Base-by-base conservation (phyloP, 2,113 vertebrate species). In the Ondatra zibethicus region DNA sequence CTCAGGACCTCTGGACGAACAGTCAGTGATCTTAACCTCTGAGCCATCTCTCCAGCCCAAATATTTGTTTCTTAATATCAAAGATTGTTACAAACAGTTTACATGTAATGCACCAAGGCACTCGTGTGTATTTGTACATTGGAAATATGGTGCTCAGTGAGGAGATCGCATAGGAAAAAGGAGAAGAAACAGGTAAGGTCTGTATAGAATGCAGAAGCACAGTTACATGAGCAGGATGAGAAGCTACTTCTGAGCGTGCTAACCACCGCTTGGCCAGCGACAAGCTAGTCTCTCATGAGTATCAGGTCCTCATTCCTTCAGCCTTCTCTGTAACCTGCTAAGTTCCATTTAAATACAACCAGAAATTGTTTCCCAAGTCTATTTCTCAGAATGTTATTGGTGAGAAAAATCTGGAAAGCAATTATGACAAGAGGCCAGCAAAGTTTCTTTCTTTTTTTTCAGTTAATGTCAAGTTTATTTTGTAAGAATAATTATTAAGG, bases 401-500 rank as follows among this genome's bases (percentile, higher is more conserved):
- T 77, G 61, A 91, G n/a, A 66, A 94, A 42, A 86, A 25, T 10
- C 7, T 12, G 33, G 45, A 73, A 25, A 39, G 19, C 65, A 42
- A 65, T 36, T 25, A 8, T n/a, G n/a, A 36, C 45, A n/a, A 0
- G 3, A 80, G 39, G 10, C 7, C 21, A 76, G 23, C 5, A 47
- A 76, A 31, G 14, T 45, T 68, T 63, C 55, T 63, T 63, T 42
- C 58, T 84, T 63, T 13, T 63, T 31, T 84, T 63, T 10, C 81
- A 84, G 95, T 73, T 85, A 93, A 93, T 89, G 93, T 45, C 66
- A 92, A 10, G 4, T 95, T 96, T 93, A 96, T 88, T 96, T 89
- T 76, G 55, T 36, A 93, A 95, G 72, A 23, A 88, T 61, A 33
- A 73, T 87, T 91, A 55, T 93, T 39, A 94, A 84, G 52, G 88